Evolutionary conservation across 2,888 invertebrate genomes (phyloP), one percentile per base, ranked within the genome.

Genomic region (Volucella inanis): DNA sequence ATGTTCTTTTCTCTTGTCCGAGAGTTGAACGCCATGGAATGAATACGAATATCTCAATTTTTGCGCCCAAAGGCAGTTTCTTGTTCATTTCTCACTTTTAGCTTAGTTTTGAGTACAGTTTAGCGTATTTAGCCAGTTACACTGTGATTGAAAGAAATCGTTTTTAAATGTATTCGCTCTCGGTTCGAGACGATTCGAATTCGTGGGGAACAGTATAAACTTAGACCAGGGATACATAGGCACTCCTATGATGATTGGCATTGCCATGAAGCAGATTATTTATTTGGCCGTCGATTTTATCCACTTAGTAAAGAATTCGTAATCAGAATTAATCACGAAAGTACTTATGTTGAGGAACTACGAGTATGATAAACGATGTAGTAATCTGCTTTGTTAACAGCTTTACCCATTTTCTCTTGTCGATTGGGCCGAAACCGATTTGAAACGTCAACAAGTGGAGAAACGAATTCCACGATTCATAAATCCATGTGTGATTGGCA

Each of bases 61-160:
- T 72, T 72, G 52, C 54, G 8, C 72, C 79, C 57, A 54, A 70
- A 71, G 70, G 78, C 78, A 71, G 50, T 64, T 78, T 67, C 54
- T 38, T 72, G 61, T 67, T 49, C 59, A 78, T 78, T 78, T 71
- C 78, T 71, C 64, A 78, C 79, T 59, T 79, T 38, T 62, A 67
- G 43, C 61, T 72, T 61, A 47, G 43, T 72, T 61, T 67, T 49
- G 45, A 79, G 79, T 79, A 79, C 71, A 79, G 78, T 79, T 78
- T 65, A 72, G 41, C 71, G 64, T 64, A 71, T 64, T 71, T 71
- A 78, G 61, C 52, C 31, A 71, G 39, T 67, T 49, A 47, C 15
- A 55, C 41, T 55, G 47, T n/a, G 49, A 75, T 41, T 43, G 64
- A 65, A 14, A 55, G 39, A 22, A 38, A 31, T 54, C 61, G 22